A percentile compares a stretch with the other conserved stretches of the same genome.
Conservation (phyloP, 2,888 invertebrate genomes). For the Drosophila nr. fundita region DNA sequence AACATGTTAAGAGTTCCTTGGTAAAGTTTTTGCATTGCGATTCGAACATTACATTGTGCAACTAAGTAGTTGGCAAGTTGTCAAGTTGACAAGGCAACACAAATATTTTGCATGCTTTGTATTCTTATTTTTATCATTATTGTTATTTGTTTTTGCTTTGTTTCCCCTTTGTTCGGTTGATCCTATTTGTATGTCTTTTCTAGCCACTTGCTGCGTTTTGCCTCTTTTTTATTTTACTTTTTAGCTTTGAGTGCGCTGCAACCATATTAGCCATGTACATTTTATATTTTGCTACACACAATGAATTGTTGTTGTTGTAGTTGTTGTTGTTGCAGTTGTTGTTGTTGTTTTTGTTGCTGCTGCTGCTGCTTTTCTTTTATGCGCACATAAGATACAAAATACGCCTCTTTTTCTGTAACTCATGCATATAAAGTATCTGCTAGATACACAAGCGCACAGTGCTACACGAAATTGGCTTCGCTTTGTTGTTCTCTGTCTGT, state of each 20-base stretch:
- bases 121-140: background rate
- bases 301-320: conserved; percentile 7
- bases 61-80: background rate
- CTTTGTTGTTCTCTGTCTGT: conserved; percentile 33
- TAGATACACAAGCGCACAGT: conserved; percentile 72
- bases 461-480: conserved; percentile 51
- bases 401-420: conserved; percentile 79
- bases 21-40: background rate
- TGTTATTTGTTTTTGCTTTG: background rate
- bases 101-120: background rate
- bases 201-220: background rate
- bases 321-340: conserved; percentile 14
- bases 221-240: background rate
- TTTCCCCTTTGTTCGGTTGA: background rate
- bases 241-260: conserved; percentile 38
- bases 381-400: conserved; percentile 64
- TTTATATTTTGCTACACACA: conserved; percentile 63
- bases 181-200: background rate
- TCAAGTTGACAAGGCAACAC: background rate
- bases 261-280: conserved; percentile 64
- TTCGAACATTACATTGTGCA: background rate
- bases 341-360: conserved; percentile 12
- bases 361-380: conserved; percentile 55
- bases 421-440: conserved; percentile 80
- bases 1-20: background rate